Conservation (phyloP, 2,113 vertebrate species). For the Copsychus sechellarum region DNA sequence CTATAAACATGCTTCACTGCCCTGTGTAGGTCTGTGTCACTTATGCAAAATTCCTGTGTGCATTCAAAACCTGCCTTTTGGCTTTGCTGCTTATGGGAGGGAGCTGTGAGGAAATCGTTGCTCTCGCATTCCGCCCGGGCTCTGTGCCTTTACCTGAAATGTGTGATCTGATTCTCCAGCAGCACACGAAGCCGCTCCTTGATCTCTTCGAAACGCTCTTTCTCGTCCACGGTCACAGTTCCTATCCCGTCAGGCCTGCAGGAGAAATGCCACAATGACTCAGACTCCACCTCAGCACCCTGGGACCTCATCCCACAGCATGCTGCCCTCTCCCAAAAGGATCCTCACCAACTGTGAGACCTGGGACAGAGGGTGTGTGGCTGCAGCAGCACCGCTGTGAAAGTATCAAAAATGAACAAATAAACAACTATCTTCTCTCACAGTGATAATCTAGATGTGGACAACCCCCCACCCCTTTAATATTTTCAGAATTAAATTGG, state of each 20-base stretch:
- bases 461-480: rapidly evolving
- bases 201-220: constrained; percentile 95
- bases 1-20: background rate
- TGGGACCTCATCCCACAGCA: constrained; percentile 23
- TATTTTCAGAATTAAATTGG: background rate
- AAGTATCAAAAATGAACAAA: background rate
- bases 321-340: background rate
- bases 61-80: constrained; percentile 31
- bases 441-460: background rate
- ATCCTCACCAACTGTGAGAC: background rate
- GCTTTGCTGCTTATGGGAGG: constrained; percentile 1
- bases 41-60: background rate
- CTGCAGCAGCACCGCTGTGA: rapidly evolving
- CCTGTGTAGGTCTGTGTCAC: constrained; percentile 34
- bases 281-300: constrained; percentile 19
- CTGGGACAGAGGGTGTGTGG: background rate
- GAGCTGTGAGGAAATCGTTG: constrained; percentile 31
- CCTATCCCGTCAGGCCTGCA: constrained; percentile 96
- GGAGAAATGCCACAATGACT: constrained; percentile 65
- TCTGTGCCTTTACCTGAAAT: constrained; percentile 88
- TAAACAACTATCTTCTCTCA: background rate
- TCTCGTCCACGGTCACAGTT: constrained; percentile 95
- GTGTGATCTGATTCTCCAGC: constrained; percentile 97
- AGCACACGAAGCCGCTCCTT: constrained; percentile 94
- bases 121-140: background rate